These are phyloP conservation scores for Bicyclus anynana DNA, from an alignment of 1,140 invertebrate species.

Conservation along the genomic window DNA sequence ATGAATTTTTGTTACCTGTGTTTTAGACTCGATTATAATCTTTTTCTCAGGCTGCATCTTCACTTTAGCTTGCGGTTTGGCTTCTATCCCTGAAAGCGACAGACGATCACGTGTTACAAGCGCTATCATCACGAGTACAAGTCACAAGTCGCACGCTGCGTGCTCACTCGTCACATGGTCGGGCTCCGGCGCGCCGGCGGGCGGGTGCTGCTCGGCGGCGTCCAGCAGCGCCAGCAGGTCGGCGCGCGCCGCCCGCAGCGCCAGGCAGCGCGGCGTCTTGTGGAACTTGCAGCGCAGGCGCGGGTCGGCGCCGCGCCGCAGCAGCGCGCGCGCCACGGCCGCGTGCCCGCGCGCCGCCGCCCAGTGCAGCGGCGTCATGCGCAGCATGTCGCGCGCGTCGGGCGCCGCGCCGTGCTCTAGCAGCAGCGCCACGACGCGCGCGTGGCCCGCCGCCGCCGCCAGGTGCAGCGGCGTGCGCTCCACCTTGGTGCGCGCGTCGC, in stretches of 20 bases:
- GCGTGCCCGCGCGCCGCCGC: conserved; percentile 86
- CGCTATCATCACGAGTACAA: no score
- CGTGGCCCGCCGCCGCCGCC: conserved; percentile 91
- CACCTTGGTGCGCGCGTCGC: conserved; percentile 94
- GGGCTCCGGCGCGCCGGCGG: no score
- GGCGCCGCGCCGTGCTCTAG: conserved; percentile 87
- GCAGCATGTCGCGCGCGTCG: conserved; percentile 87
- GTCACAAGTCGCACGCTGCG: no score
- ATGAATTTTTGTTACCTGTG: no score
- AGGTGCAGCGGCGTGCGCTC: conserved; percentile 94
- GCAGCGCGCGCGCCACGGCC: conserved; percentile 82
- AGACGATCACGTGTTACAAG: no score
- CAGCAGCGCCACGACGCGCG: conserved; percentile 86
- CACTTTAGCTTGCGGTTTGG: conserved; percentile 17
- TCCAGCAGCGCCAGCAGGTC: conserved; percentile 21
- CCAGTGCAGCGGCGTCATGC: conserved; percentile 97
- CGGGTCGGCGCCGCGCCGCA: conserved; percentile 85
- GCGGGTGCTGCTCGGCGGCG: not conserved
- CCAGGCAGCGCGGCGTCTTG: conserved; percentile 87
- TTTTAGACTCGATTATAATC: conserved; percentile 23
- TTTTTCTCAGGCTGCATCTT: conserved; percentile 14
- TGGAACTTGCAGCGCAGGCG: conserved; percentile 88
- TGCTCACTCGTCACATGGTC: no score
- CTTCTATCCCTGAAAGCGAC: conserved; percentile 21
- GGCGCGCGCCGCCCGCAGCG: conserved; percentile 14